phyloP scores from a whole-genome alignment of 2,888 invertebrate species.

The Phalera bucephala region DNA sequence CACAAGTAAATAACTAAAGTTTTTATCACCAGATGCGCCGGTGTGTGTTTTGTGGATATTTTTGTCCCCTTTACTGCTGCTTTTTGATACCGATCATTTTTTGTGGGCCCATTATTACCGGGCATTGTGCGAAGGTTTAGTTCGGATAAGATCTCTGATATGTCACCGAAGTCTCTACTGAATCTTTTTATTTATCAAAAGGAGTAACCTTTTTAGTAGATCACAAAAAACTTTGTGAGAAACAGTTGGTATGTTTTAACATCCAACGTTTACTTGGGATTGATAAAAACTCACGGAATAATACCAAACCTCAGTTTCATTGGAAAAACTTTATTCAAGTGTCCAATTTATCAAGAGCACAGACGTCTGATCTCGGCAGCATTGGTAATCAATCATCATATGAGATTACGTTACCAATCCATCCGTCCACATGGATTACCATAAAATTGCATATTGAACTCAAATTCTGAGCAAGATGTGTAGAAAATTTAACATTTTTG shows the following conservation, averaged over 20 bases:
- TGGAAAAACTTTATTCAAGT: too few species aligned
- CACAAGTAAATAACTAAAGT: slow-evolving; percentile 53
- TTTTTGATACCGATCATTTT: slow-evolving; percentile 80
- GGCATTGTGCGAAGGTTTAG: slow-evolving; percentile 77
- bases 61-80: slow-evolving; percentile 71
- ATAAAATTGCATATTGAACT: slow-evolving; percentile 68
- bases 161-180: slow-evolving; percentile 73
- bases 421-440: slow-evolving; percentile 58
- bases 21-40: slow-evolving; percentile 60
- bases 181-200: slow-evolving; percentile 66
- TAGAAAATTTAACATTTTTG: slow-evolving; percentile 56
- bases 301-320: too few species aligned
- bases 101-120: slow-evolving; percentile 74
- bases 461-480: slow-evolving; percentile 55
- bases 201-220: slow-evolving; percentile 66
- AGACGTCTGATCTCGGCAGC: slow-evolving; percentile 37
- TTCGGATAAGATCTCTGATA: slow-evolving; percentile 78
- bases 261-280: slow-evolving; percentile 24
- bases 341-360: slow-evolving; percentile 19
- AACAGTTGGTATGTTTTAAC: slow-evolving; percentile 20
- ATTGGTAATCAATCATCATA: slow-evolving; percentile 60
- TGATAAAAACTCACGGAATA: slow-evolving; percentile 22
- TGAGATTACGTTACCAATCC: slow-evolving; percentile 65
- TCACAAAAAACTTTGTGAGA: slow-evolving; percentile 61
- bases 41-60: slow-evolving; percentile 65